Percentiles rank a stretch among this genome's conserved stretches.
Evolutionary conservation across 2,797 vertebrate genomes (phyloP).

Genomic region (Sphaeramia orbicularis): DNA sequence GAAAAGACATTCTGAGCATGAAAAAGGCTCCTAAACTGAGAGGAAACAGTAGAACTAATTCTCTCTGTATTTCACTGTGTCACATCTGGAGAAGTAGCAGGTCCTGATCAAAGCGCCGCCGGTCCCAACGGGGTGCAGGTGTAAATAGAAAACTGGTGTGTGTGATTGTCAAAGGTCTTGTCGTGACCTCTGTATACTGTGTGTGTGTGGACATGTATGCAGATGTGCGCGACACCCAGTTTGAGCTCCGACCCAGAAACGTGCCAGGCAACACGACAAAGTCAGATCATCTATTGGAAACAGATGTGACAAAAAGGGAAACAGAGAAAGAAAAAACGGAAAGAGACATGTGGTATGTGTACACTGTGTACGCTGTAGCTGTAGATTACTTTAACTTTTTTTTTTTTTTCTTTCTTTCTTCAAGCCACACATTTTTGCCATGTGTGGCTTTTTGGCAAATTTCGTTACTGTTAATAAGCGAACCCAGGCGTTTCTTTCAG

Average conservation of each 20-base stretch:
- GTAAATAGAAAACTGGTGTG: slow-evolving; percentile 6
- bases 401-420: background rate
- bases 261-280: background rate
- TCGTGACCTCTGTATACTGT: background rate
- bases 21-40: too few relatives aligned
- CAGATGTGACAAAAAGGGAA: slow-evolving; percentile 34
- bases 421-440: slow-evolving; percentile 14
- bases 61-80: background rate
- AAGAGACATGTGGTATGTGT: background rate
- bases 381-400: background rate
- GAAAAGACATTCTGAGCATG: too few relatives aligned
- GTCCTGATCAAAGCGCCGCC: background rate
- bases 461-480: slow-evolving; percentile 25
- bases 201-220: background rate
- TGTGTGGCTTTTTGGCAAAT: slow-evolving; percentile 32
- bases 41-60: too few relatives aligned
- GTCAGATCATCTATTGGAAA: slow-evolving; percentile 37
- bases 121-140: background rate
- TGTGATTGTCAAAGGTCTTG: slow-evolving; percentile 6
- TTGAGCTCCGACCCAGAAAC: background rate
- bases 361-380: background rate
- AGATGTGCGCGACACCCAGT: too few relatives aligned
- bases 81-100: background rate
- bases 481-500: slow-evolving; percentile 22
- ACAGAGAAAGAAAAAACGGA: background rate